phyloP scores from a whole-genome alignment of 2,888 invertebrate species.

The Plemyria rubiginata region DNA sequence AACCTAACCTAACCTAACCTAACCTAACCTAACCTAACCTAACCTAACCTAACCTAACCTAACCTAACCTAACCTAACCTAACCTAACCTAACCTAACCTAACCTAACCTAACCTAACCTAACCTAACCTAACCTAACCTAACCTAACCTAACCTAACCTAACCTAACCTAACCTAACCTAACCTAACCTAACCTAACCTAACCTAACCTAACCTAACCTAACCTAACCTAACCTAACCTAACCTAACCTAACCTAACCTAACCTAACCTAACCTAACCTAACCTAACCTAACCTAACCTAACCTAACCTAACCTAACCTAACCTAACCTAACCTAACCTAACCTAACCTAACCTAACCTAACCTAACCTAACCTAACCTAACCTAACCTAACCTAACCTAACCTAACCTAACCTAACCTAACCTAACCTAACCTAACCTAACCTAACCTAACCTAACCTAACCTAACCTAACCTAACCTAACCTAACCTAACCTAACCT shows the following conservation, averaged over 20 bases:
- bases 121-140: conserved; percentile 20
- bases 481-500: conserved; percentile 22
- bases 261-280: conserved; percentile 20
- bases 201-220: no score
- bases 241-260: conserved; percentile 32
- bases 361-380: conserved; percentile 22
- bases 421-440: conserved; percentile 20
- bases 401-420: conserved; percentile 26
- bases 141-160: conserved; percentile 18
- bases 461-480: conserved; percentile 20
- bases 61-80: conserved; percentile 29
- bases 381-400: conserved; percentile 21
- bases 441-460: conserved; percentile 13
- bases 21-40: conserved; percentile 29
- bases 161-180: background rate
- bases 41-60: conserved; percentile 29
- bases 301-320: conserved; percentile 28
- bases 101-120: conserved; percentile 21
- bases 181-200: no score
- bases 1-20: conserved; percentile 34
- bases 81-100: conserved; percentile 16
- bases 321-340: conserved; percentile 32
- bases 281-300: conserved; percentile 36
- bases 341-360: conserved; percentile 34
- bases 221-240: conserved; percentile 1